Conservation (phyloP, 1,140 invertebrate species). For the Ostrea edulis region DNA sequence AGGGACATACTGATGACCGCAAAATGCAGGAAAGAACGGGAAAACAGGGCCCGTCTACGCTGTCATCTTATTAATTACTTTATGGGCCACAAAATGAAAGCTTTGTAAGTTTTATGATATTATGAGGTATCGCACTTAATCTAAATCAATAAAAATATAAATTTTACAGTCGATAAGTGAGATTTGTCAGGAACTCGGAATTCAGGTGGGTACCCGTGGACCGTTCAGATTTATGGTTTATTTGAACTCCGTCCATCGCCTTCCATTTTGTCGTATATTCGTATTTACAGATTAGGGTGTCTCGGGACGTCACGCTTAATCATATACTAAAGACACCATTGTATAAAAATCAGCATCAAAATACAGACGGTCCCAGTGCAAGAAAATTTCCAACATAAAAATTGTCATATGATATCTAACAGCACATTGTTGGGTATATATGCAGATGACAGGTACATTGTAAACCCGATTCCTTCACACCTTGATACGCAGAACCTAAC, state of each 20-base stretch:
- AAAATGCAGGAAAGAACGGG: slow-evolving; percentile 11
- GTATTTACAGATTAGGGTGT: slow-evolving; percentile 24
- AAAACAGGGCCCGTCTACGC: background rate
- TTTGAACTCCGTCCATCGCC: background rate
- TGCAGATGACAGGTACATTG: background rate
- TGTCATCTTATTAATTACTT: slow-evolving; percentile 23
- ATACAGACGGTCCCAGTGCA: background rate
- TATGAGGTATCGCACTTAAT: slow-evolving; percentile 29
- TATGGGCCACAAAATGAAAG: background rate
- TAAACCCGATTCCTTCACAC: slow-evolving; percentile 11
- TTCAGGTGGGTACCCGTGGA: background rate
- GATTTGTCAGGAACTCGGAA: background rate
- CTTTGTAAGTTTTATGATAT: slow-evolving; percentile 22
- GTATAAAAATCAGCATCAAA: background rate
- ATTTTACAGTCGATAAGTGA: background rate
- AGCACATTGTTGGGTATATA: background rate
- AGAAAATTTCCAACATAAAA: background rate
- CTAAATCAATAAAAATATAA: slow-evolving; percentile 20
- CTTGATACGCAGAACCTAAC: background rate
- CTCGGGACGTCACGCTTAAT: slow-evolving; percentile 4
- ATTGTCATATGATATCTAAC: background rate
- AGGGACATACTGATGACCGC: slow-evolving; percentile 9
- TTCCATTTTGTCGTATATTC: background rate
- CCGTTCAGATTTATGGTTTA: background rate
- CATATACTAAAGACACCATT: background rate